phyloP scores from a whole-genome alignment of 2,113 vertebrate genomes.

The Sinocyclocheilus anophthalmus region DNA sequence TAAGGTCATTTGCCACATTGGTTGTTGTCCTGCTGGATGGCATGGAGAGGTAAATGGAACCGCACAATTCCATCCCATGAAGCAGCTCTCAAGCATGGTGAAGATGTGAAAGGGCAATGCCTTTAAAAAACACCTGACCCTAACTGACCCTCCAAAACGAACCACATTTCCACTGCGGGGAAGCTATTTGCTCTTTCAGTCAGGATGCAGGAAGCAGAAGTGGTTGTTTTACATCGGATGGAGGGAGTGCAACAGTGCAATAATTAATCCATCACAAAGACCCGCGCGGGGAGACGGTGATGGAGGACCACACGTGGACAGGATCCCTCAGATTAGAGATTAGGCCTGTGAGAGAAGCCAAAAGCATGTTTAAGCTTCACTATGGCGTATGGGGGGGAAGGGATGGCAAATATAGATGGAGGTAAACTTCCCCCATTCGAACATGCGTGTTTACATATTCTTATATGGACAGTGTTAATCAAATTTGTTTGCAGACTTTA shows the following conservation, averaged over 20 bases:
- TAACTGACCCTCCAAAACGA: not conserved
- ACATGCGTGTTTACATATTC: not conserved
- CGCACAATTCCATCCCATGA: not conserved
- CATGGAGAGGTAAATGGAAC: not conserved
- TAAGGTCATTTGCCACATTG: conserved; percentile 2
- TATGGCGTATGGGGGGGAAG: not conserved
- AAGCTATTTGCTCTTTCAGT: conserved; percentile 20
- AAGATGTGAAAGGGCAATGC: not conserved
- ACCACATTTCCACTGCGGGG: not conserved
- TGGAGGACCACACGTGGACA: conserved; percentile 32
- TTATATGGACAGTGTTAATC: not conserved
- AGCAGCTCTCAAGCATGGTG: not conserved
- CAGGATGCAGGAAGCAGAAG: not conserved
- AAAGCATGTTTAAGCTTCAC: conserved; percentile 29
- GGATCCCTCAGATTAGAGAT: conserved; percentile 40
- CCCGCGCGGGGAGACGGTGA: not conserved
- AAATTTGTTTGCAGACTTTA: not conserved
- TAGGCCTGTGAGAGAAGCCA: conserved; percentile 33
- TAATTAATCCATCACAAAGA: conserved; percentile 24
- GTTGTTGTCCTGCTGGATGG: not conserved
- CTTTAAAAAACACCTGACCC: conserved; percentile 14
- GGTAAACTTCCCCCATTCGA: not conserved
- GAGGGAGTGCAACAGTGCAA: not conserved
- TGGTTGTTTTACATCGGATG: not conserved
- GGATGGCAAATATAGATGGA: not conserved